Percentiles rank a stretch among this genome's conserved stretches.
phyloP scores from a whole-genome alignment of 2,113 vertebrate genomes.

The Oxyruncus cristatus region DNA sequence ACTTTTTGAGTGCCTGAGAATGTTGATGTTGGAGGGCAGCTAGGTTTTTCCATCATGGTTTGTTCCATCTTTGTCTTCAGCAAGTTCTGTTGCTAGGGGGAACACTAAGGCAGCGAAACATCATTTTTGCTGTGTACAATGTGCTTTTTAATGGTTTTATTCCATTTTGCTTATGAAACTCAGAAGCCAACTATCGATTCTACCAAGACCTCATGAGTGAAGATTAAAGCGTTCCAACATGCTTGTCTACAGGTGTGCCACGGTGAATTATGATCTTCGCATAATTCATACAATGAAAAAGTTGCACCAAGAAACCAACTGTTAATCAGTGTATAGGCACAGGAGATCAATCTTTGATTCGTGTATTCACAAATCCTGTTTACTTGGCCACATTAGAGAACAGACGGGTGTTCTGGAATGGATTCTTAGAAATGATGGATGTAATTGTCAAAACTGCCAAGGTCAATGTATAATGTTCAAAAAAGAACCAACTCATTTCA shows the following conservation, averaged over 20 bases:
- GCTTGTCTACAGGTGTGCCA: conserved; percentile 70
- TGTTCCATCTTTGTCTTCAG: conserved; percentile 1
- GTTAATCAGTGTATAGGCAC: conserved; percentile 83
- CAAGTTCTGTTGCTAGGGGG: conserved; percentile 13
- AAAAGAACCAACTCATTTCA: conserved; percentile 85
- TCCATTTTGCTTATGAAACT: conserved; percentile 71
- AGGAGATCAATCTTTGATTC: conserved; percentile 87
- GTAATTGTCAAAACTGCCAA: conserved; percentile 95
- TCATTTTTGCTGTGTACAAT: conserved; percentile 29
- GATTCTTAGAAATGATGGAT: conserved; percentile 92
- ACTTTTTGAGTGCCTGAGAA: not conserved
- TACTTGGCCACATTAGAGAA: conserved; percentile 86
- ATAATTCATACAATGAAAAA: conserved; percentile 74
- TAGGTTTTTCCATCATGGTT: not conserved
- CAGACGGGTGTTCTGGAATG: conserved; percentile 85
- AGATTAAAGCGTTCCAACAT: conserved; percentile 71
- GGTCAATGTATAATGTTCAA: conserved; percentile 89
- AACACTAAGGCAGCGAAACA: conserved; percentile 44
- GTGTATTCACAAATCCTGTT: conserved; percentile 90
- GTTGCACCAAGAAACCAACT: conserved; percentile 75
- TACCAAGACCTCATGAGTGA: conserved; percentile 59
- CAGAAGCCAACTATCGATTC: conserved; percentile 55
- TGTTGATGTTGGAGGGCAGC: not conserved
- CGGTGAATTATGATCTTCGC: conserved; percentile 71
- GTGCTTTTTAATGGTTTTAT: conserved; percentile 57